Evolutionary conservation across 2,113 vertebrate species (phyloP), one percentile per base, ranked within the genome.

Genomic region (Epinephelus lanceolatus): DNA sequence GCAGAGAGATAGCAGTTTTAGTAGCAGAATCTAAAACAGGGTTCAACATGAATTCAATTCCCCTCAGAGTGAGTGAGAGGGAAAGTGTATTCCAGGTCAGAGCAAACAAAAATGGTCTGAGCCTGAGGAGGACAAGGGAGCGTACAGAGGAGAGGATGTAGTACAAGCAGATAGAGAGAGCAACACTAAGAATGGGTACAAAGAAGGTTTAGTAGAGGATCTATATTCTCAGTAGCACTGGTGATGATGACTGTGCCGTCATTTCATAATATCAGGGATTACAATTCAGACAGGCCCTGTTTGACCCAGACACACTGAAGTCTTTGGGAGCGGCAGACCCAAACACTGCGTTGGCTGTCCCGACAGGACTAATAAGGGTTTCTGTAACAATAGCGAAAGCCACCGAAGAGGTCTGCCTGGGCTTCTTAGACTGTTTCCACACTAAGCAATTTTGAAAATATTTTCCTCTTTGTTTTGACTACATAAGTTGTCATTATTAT

Each of bases 251-350:
- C 78, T 59, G 57, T 11, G 57, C 65, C 11, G n/a, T 74, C 67
- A 81, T 78, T 65, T 75, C 71, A 87, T 61, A 88, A 86, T 40
- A 76, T 23, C 33, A 52, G 67, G 81, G 77, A 85, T 91, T 73
- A 69, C 15, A 71, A 87, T 78, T 80, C 85, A 88, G 76, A 76
- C 25, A 1, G 25, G 56, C 47, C 68, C 37, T 5, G 53, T 82
- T 82, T 55, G 63, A 89, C 76, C 51, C 14, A 63, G 49, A 37
- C 12, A 59, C 49, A 71, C 18, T 75, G n/a, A 83, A 66, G 71
- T 68, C 72, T 78, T 78, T 83, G 69, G 77, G 84, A 86, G 71
- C 27, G 76, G 78, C 80, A 62, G 61, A 86, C 55, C 68, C 55
- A 53, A 37, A 69, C 75, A 76, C 69, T 67, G 67, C 59, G 52